Evolutionary conservation across 2,113 vertebrate genomes (phyloP).

Genomic region (Protomyctophum bolini): DNA sequence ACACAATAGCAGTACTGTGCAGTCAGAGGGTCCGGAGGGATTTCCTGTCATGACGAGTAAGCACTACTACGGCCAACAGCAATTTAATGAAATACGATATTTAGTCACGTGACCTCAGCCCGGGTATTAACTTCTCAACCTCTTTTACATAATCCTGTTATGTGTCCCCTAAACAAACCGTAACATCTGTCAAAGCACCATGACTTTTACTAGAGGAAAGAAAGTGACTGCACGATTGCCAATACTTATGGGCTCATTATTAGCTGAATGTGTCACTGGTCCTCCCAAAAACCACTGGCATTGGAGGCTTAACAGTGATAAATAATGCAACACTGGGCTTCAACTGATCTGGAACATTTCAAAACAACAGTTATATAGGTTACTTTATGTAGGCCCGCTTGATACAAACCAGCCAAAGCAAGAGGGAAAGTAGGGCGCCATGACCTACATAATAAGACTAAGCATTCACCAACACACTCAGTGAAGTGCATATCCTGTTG

Average conservation of each 20-base stretch:
- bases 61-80: not conserved
- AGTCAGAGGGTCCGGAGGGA: not conserved
- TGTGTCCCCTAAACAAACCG: not conserved
- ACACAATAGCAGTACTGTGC: constrained; percentile 10
- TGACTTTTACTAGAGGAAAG: not conserved
- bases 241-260: constrained; percentile 9
- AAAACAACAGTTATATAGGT: constrained; percentile 52
- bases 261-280: not conserved
- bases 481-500: constrained; percentile 15
- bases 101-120: not conserved
- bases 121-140: not conserved
- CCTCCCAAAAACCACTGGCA: constrained; percentile 3
- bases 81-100: not conserved
- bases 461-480: constrained; percentile 34
- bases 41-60: constrained; percentile 1
- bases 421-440: constrained; percentile 59
- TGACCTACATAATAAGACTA: constrained; percentile 62
- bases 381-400: constrained; percentile 46
- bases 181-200: not conserved
- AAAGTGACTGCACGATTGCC: not conserved
- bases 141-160: not conserved
- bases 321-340: constrained; percentile 46
- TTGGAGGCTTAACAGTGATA: constrained; percentile 28
- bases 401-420: constrained; percentile 43
- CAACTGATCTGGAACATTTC: constrained; percentile 44